Evolutionary conservation across 2,888 invertebrate genomes (phyloP), one percentile per base, ranked within the genome.

Genomic region (Pinctada fucata): DNA sequence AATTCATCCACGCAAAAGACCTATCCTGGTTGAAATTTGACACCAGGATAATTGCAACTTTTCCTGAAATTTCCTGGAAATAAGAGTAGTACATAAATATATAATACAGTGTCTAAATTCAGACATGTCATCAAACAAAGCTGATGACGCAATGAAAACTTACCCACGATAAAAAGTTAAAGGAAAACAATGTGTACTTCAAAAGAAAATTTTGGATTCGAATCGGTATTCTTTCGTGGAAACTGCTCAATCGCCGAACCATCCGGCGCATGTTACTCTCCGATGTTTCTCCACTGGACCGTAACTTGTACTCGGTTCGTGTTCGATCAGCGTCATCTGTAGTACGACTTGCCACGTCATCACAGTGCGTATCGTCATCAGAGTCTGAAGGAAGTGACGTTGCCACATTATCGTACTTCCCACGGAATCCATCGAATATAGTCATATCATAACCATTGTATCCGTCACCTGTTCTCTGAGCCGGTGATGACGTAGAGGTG

Each of bases 91-190:
- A 31, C 31, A 31, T 31, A 31, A 31, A 31, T 31, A 31, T 31
- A 31, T 31, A 31, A 1, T 31, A 31, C 31, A 31, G 31, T 31
- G 31, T 31, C 31, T 31, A 31, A 31, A 31, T 31, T 31, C 0
- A 31, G 31, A 31, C 31, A 31, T 31, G 31, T n/a, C n/a, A 31
- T 31, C 31, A 31, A 31, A 31, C 31, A 31, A 31, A 31, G 31
- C 31, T 31, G 31, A 31, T 31, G 31, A 31, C 31, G 31, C 1
- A 31, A 31, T 64, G n/a, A 64, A 52, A 6, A 86, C 96, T 95
- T 93, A 97, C 97, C 97, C 97, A 97, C 93, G 97, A 97, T 87
- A 97, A 93, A 92, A 97, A 97, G 93, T 97, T 97, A 87, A 97
- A 94, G 89, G 97, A 94, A 93, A 97, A 97, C 93, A 97, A 96